Evolutionary conservation across 2,888 invertebrate genomes (phyloP).

Genomic region (Merodon equestris): DNA sequence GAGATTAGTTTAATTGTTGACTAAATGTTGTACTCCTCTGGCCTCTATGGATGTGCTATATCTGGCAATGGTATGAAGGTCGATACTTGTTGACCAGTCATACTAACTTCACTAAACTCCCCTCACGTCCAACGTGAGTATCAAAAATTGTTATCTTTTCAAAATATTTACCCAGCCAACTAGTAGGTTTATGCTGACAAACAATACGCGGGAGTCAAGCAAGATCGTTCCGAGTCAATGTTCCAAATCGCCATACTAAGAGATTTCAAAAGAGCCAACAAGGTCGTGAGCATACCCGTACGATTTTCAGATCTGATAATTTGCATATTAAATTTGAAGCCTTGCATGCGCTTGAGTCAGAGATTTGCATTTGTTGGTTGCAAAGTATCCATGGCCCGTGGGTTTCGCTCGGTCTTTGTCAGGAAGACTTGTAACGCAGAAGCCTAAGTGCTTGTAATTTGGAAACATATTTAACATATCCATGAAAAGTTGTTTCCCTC

Average conservation of each 20-base stretch:
- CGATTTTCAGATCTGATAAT: constrained; percentile 47
- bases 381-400: too few relatives aligned
- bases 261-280: constrained; percentile 36
- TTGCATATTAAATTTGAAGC: constrained; percentile 55
- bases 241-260: constrained; percentile 6
- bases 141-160: constrained; percentile 23
- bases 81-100: too few relatives aligned
- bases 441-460: neutral
- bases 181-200: constrained; percentile 42
- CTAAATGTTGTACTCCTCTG: too few relatives aligned
- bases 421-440: constrained; percentile 47
- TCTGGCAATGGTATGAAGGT: too few relatives aligned
- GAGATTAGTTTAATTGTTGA: too few relatives aligned
- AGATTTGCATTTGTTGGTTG: constrained; percentile 3
- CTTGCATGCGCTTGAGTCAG: neutral
- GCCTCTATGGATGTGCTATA: too few relatives aligned
- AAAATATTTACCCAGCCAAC: constrained; percentile 49
- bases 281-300: constrained; percentile 37
- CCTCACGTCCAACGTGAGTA: too few relatives aligned
- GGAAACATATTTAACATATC: neutral
- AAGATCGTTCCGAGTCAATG: neutral
- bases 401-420: constrained; percentile 19
- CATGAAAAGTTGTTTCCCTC: constrained; percentile 16
- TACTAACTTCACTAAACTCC: too few relatives aligned
- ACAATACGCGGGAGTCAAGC: neutral